These are phyloP conservation scores for Panagrolaimus sp. DNA, from an alignment of 1,140 invertebrate genomes.

Conservation along the genomic window DNA sequence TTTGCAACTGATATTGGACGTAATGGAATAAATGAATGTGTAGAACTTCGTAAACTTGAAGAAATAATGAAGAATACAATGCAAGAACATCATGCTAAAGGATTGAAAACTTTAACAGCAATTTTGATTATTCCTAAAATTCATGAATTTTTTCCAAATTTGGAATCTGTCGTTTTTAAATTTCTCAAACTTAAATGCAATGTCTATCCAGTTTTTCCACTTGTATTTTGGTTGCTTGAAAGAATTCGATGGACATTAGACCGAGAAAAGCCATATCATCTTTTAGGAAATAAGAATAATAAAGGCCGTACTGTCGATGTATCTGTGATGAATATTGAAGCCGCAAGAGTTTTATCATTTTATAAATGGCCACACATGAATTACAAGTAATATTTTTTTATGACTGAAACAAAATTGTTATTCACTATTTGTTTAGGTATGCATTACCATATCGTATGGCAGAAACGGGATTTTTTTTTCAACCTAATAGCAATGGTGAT, in stretches of 20 bases:
- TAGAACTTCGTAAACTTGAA: too few species aligned
- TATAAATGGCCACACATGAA: slow-evolving; percentile 90
- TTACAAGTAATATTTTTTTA: slow-evolving; percentile 17
- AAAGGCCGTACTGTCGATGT: slow-evolving; percentile 16
- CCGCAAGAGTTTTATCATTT: slow-evolving; percentile 78
- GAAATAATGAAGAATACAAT: too few species aligned
- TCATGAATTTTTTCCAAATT: not conserved
- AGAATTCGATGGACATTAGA: slow-evolving; percentile 17
- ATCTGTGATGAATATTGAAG: slow-evolving; percentile 78
- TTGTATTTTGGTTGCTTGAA: slow-evolving; percentile 6
- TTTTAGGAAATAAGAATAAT: too few species aligned
- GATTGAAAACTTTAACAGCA: too few species aligned
- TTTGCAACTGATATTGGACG: not conserved
- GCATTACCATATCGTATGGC: slow-evolving; percentile 83
- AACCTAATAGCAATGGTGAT: slow-evolving; percentile 77
- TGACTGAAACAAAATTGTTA: too few species aligned
- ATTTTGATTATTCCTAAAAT: not conserved
- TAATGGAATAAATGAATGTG: not conserved
- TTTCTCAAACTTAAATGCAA: not conserved
- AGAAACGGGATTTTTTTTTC: slow-evolving; percentile 87
- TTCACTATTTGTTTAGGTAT: slow-evolving; percentile 69
- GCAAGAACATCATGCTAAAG: too few species aligned
- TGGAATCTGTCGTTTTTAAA: not conserved
- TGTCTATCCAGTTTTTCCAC: not conserved
- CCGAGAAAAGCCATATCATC: not conserved